Percentiles rank a stretch among this genome's conserved stretches.
phyloP scores from a whole-genome alignment of 1,140 invertebrate species.

The Plutomurus gul region DNA sequence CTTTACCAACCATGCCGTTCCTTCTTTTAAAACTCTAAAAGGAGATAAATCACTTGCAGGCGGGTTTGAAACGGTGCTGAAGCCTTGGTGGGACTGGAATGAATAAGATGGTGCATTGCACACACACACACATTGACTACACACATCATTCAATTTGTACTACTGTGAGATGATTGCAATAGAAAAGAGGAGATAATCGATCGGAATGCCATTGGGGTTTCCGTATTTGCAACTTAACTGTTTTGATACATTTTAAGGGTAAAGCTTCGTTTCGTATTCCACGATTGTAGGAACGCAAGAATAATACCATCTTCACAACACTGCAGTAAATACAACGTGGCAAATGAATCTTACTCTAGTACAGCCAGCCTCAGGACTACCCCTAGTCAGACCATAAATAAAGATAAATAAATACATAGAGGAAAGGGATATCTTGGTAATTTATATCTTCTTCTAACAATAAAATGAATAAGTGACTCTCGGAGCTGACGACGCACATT shows the following conservation, averaged over 20 bases:
- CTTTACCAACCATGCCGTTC: slow-evolving; percentile 2
- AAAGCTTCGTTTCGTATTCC: not conserved
- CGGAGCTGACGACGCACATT: too few relatives aligned
- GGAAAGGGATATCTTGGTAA: not conserved
- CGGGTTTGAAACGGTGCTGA: slow-evolving; percentile 7
- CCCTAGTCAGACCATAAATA: slow-evolving; percentile 14
- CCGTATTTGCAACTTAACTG: not conserved
- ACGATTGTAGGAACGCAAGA: not conserved
- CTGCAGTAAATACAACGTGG: too few relatives aligned
- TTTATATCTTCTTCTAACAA: not conserved
- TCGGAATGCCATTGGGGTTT: not conserved
- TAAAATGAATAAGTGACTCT: not conserved
- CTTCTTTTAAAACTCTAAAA: slow-evolving; percentile 12
- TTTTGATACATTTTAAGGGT: not conserved
- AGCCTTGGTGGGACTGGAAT: not conserved
- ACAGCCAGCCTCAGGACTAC: not conserved
- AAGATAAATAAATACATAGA: not conserved
- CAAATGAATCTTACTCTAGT: not conserved
- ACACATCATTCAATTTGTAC: slow-evolving; percentile 9
- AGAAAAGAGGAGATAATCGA: not conserved
- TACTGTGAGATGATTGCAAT: not conserved
- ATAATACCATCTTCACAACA: too few relatives aligned
- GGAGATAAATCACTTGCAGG: not conserved
- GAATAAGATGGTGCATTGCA: not conserved
- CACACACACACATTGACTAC: too few relatives aligned